Conservation (phyloP, 2,113 vertebrate genomes). For the Grus americana region DNA sequence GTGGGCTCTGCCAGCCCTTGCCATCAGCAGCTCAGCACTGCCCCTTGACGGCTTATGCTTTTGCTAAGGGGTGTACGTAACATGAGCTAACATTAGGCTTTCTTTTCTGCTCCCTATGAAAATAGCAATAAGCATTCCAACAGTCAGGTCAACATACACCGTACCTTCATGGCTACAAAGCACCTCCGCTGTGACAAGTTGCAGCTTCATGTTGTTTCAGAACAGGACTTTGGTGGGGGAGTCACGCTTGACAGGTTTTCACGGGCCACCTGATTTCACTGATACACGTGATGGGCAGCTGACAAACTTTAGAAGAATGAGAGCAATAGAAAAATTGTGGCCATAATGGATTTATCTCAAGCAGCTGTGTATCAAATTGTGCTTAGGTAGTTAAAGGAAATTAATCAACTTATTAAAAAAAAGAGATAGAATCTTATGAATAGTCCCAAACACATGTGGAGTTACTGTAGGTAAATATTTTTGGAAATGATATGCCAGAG, state of each 20-base stretch:
- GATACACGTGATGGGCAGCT: not conserved
- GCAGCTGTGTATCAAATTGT: not conserved
- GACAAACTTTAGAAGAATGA: not conserved
- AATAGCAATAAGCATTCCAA: not conserved
- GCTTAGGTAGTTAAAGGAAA: not conserved
- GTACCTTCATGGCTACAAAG: not conserved
- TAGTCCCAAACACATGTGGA: not conserved
- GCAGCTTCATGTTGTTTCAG: not conserved
- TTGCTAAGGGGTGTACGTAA: not conserved
- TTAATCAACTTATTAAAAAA: not conserved
- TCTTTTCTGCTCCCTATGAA: not conserved
- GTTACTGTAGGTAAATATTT: not conserved
- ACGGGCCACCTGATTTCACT: not conserved
- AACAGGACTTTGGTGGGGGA: not conserved
- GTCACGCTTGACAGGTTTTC: not conserved
- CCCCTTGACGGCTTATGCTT: not conserved
- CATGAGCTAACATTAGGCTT: not conserved
- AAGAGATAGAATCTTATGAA: not conserved
- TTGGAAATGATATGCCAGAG: not conserved
- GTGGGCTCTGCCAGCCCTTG: not conserved
- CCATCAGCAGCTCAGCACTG: not conserved
- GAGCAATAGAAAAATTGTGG: not conserved
- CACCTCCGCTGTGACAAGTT: accelerated
- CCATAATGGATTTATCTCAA: not conserved
- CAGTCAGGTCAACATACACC: not conserved